A percentile compares a stretch with the other conserved stretches of the same genome.
These are phyloP conservation scores for Idaea dimidiata DNA, from an alignment of 2,888 invertebrate genomes.

Conservation along the genomic window DNA sequence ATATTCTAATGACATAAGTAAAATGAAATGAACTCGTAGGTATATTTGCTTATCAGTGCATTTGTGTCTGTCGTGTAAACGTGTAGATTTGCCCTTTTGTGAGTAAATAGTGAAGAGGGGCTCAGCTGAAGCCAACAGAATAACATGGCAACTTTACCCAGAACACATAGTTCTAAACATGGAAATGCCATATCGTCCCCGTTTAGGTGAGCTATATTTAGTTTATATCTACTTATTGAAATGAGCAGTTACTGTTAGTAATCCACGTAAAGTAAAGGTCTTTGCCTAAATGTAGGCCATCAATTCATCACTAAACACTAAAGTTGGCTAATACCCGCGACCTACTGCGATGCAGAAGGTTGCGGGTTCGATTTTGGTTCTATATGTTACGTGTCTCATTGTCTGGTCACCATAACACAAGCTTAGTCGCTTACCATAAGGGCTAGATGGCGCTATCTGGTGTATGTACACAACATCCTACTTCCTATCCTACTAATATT, in stretches of 20 bases:
- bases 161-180: slow-evolving; percentile 66
- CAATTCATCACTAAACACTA: too few species aligned
- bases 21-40: background rate
- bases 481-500: too few species aligned
- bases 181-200: slow-evolving; percentile 58
- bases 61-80: background rate
- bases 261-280: background rate
- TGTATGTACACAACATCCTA: too few species aligned
- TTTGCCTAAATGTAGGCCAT: too few species aligned
- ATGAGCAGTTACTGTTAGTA: background rate
- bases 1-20: background rate
- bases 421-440: too few species aligned
- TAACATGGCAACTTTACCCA: slow-evolving; percentile 72
- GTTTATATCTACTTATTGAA: slow-evolving; percentile 15
- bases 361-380: too few species aligned
- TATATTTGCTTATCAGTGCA: background rate
- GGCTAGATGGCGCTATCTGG: too few species aligned
- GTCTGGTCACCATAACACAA: too few species aligned
- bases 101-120: background rate
- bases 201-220: slow-evolving; percentile 59
- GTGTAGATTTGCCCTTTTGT: background rate
- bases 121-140: slow-evolving; percentile 2
- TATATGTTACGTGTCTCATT: too few species aligned
- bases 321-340: too few species aligned
- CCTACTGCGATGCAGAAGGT: too few species aligned